Evolutionary conservation across 2,888 invertebrate genomes (phyloP).

Genomic region (Noctua janthe): DNA sequence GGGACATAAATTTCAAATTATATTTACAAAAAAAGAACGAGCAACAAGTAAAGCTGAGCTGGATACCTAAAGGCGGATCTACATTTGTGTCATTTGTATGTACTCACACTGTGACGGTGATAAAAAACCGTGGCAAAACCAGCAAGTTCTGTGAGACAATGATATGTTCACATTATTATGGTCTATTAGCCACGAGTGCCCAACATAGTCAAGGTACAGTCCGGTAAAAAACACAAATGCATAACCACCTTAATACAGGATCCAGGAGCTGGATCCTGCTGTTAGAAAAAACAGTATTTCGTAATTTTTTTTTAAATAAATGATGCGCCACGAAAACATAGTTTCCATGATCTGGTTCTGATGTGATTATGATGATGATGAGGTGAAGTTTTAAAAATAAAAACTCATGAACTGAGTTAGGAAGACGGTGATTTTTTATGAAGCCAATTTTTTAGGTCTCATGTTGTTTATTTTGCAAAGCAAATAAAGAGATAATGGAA

Average conservation of each 20-base stretch:
- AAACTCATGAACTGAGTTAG: background rate
- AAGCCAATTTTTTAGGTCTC: background rate
- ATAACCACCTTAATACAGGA: no score
- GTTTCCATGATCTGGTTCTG: background rate
- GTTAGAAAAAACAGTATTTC: background rate
- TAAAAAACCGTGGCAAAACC: background rate
- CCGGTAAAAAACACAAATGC: background rate
- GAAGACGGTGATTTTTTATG: conserved; percentile 6
- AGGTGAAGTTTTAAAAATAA: background rate
- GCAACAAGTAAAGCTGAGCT: background rate
- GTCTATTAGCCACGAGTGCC: background rate
- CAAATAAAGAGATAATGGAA: background rate
- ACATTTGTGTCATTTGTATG: background rate
- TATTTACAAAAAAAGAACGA: background rate
- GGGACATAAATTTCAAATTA: background rate
- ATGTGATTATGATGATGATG: background rate
- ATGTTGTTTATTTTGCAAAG: background rate
- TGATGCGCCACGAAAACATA: background rate
- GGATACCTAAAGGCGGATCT: background rate
- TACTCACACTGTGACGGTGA: background rate
- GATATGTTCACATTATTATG: background rate
- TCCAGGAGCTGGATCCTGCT: background rate
- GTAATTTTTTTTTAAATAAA: background rate
- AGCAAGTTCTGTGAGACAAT: background rate
- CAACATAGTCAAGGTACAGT: background rate